Evolutionary conservation across 1,140 invertebrate species (phyloP).

Genomic region (Drosophila rhopaloa): DNA sequence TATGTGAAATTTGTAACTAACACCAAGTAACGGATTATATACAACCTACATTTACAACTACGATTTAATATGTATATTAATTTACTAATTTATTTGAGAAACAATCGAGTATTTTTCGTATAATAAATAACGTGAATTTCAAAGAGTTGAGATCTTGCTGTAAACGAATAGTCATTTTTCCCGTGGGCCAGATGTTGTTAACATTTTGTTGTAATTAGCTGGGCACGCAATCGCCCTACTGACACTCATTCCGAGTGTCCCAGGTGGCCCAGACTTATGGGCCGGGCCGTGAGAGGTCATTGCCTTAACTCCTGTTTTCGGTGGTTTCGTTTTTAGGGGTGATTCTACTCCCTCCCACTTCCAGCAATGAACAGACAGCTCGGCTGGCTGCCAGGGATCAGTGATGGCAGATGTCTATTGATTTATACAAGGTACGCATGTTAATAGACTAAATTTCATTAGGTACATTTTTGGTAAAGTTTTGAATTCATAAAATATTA

Average conservation of each 20-base stretch:
- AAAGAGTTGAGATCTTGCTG: slow-evolving; percentile 21
- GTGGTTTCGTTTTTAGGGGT: slow-evolving; percentile 39
- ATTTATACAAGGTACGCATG: neutral
- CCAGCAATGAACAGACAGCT: slow-evolving; percentile 20
- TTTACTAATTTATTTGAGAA: slow-evolving; percentile 76
- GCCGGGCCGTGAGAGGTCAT: slow-evolving; percentile 40
- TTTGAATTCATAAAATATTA: too few species aligned
- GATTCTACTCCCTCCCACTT: slow-evolving; percentile 22
- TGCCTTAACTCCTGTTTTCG: slow-evolving; percentile 33
- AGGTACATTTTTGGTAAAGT: too few species aligned
- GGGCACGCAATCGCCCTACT: slow-evolving; percentile 55
- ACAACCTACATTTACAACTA: slow-evolving; percentile 51
- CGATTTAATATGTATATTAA: slow-evolving; percentile 47
- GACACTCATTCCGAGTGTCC: slow-evolving; percentile 38
- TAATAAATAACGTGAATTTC: slow-evolving; percentile 72
- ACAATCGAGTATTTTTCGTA: slow-evolving; percentile 75
- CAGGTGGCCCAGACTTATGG: slow-evolving; percentile 31
- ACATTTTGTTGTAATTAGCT: slow-evolving; percentile 60
- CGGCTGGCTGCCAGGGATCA: slow-evolving; percentile 48
- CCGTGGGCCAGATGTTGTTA: slow-evolving; percentile 53
- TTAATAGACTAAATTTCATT: too few species aligned
- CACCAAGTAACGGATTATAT: slow-evolving; percentile 71
- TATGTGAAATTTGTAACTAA: slow-evolving; percentile 74
- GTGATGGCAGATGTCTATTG: slow-evolving; percentile 10
- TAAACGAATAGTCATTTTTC: neutral